phyloP scores from a whole-genome alignment of 30 jellyfish, hydroid and myxozoan genomes.

The Hydractinia echinata region DNA sequence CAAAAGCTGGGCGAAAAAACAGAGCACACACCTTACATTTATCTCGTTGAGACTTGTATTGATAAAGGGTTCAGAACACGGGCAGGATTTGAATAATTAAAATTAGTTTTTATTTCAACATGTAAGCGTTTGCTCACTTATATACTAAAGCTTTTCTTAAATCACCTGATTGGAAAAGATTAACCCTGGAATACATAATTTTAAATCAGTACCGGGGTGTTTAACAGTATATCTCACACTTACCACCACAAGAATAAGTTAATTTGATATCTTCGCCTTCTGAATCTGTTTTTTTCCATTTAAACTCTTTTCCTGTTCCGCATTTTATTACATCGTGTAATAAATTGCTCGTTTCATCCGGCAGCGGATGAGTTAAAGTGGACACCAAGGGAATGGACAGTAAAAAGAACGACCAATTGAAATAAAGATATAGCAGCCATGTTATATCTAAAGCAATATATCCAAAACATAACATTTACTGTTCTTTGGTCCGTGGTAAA shows the following conservation, averaged over 20 bases:
- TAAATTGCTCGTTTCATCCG: constrained; percentile 6
- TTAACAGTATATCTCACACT: neutral
- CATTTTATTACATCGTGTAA: constrained; percentile 17
- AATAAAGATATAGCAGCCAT: no score
- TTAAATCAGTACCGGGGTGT: neutral
- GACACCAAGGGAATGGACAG: no score
- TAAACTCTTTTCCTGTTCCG: constrained; percentile 27
- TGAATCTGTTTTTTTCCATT: constrained; percentile 24
- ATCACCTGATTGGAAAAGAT: neutral
- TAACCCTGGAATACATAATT: neutral
- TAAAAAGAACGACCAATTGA: no score
- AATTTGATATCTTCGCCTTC: constrained; percentile 21
- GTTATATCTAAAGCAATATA: no score
- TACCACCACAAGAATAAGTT: constrained; percentile 23
- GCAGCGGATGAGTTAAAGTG: constrained; percentile 4
- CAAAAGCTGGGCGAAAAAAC: neutral
- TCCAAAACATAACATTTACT: no score
- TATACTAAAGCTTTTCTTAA: neutral
- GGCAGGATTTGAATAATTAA: no score
- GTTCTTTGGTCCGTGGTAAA: no score
- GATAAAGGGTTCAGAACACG: no score
- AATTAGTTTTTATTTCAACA: no score
- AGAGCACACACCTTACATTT: no score
- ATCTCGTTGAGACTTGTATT: neutral
- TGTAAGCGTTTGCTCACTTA: no score